Conservation (phyloP, 2,888 invertebrate species). For the Hybos culiciformis region DNA sequence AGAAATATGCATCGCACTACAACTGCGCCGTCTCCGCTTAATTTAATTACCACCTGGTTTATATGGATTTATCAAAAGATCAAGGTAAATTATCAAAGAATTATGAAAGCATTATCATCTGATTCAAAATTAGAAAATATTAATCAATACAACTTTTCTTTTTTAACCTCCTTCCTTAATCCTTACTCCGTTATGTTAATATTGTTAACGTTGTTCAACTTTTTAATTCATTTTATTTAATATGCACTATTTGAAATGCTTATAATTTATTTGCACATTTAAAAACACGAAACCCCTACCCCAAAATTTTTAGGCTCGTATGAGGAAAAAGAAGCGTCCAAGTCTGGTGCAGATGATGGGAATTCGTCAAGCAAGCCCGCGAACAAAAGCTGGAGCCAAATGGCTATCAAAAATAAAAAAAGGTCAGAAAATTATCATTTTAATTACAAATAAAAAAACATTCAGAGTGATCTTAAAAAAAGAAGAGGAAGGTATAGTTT, state of each 20-base stretch:
- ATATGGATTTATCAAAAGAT: slow-evolving; percentile 72
- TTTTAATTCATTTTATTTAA: slow-evolving; percentile 18
- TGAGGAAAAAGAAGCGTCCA: slow-evolving; percentile 60
- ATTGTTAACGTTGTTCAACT: slow-evolving; percentile 13
- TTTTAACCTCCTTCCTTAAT: slow-evolving; percentile 9
- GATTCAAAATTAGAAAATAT: slow-evolving; percentile 2
- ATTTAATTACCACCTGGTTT: slow-evolving; percentile 89
- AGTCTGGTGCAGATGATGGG: slow-evolving; percentile 73
- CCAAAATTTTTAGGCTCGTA: slow-evolving; percentile 38
- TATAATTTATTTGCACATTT: slow-evolving; percentile 10
- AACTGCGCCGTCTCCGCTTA: slow-evolving; percentile 94
- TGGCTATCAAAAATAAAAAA: slow-evolving; percentile 81
- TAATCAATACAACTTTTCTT: too few relatives aligned
- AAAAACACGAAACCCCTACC: slow-evolving; percentile 3
- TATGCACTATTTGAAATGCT: slow-evolving; percentile 12
- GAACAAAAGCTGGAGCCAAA: slow-evolving; percentile 76
- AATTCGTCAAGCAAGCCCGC: slow-evolving; percentile 61
- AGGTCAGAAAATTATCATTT: too few relatives aligned
- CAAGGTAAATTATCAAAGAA: slow-evolving; percentile 41
- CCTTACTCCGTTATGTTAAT: slow-evolving; percentile 11
- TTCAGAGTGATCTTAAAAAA: too few relatives aligned
- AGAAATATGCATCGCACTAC: slow-evolving; percentile 97
- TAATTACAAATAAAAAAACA: too few relatives aligned
- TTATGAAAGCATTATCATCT: not conserved
- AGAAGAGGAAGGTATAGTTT: too few relatives aligned